Evolutionary conservation across 2,113 vertebrate species (phyloP).

Genomic region (Neodon shergylaensis): DNA sequence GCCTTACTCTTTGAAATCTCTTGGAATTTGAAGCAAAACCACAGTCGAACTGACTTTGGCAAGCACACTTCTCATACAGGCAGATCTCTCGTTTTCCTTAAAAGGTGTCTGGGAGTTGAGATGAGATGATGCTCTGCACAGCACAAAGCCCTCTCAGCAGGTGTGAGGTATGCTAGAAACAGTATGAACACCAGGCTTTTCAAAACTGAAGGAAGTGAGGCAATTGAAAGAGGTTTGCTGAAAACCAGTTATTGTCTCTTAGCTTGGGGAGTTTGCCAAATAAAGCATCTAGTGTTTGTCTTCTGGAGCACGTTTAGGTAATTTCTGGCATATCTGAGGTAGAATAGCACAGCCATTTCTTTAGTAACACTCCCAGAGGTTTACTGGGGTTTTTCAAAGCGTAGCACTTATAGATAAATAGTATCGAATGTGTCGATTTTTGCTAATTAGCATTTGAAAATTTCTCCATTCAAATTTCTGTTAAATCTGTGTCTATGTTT

Average conservation of each 20-base stretch:
- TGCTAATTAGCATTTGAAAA: constrained; percentile 32
- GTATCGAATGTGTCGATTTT: background rate
- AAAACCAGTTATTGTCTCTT: background rate
- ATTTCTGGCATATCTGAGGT: constrained; percentile 25
- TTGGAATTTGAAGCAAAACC: constrained; percentile 63
- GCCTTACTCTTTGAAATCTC: constrained; percentile 46
- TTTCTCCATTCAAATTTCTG: constrained; percentile 8
- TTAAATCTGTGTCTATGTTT: background rate
- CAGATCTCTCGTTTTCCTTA: background rate
- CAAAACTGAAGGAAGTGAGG: background rate
- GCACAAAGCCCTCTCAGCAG: background rate
- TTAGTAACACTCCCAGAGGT: constrained; percentile 9
- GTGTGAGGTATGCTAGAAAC: background rate
- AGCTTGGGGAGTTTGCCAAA: constrained; percentile 14
- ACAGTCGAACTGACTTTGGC: constrained; percentile 57
- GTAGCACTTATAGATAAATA: background rate
- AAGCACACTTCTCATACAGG: constrained; percentile 17
- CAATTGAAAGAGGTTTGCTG: constrained; percentile 25
- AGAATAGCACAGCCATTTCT: background rate
- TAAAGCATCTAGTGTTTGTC: background rate
- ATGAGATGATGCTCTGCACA: background rate
- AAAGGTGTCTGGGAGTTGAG: constrained; percentile 9
- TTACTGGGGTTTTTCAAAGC: background rate
- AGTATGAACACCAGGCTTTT: background rate
- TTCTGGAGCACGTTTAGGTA: background rate